Evolutionary conservation across 2,113 vertebrate species (phyloP), one percentile per base, ranked within the genome.

Genomic region (Lepisosteus oculatus): DNA sequence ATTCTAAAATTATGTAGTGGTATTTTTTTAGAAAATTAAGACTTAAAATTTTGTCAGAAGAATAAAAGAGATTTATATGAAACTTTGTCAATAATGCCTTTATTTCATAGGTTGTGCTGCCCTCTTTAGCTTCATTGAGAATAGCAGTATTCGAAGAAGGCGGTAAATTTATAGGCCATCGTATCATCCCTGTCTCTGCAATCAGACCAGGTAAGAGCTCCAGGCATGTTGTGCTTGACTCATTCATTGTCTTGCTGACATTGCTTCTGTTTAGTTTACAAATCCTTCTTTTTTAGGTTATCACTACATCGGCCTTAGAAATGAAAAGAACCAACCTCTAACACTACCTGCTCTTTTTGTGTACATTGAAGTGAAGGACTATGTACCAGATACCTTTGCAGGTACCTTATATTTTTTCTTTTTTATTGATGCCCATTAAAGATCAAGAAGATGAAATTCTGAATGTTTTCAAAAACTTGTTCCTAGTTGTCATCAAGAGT

Each of bases 291-390:
- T 80, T 83, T 8, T 79, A 99, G 97, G 97, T 44, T 99, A 97
- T 79, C 96, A 94, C 86, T 98, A 99, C 81, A 92, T 99, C 84
- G 94, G 89, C 74, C 82, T 99, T 65, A 92, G 95, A 79, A 99
- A 98, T 62, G 97, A 99, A 85, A 96, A 95, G 88, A 99, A 98
- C 86, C 95, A 96, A 77, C 88, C 95, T 0, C 87, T 99, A 79
- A 95, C 84, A 15, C 76, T 99, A 56, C 95, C 97, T 0, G 92
- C 96, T 72, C 86, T 99, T 77, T 99, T 99, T 77, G 93, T 98
- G 63, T 98, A 96, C 78, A 96, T 97, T 51, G 96, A 97, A 68
- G 96, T 99, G 43, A 99, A 98, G 77, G 97, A 98, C 81, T 99
- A 99, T 0, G 97, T 99, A 3, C 97, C 97, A 2, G 97, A 99